Conservation (phyloP, 2,113 vertebrate genomes). For the Takifugu bimaculatus region DNA sequence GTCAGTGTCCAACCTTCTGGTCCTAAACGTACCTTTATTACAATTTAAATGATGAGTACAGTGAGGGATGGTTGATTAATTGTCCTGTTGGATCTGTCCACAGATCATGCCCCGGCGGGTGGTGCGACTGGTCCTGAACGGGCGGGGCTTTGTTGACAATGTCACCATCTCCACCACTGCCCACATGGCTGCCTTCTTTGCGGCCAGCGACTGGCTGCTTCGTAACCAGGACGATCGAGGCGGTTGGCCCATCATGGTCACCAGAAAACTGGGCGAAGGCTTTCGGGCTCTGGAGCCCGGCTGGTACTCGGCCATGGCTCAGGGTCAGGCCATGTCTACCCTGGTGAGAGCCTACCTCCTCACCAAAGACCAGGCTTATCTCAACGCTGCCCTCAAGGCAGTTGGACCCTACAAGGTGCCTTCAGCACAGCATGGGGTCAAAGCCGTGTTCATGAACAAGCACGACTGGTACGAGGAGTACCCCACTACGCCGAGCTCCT, state of each 20-base stretch:
- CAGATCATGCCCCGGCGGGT: constrained; percentile 89
- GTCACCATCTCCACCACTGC: constrained; percentile 89
- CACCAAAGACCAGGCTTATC: constrained; percentile 85
- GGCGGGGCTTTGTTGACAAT: constrained; percentile 88
- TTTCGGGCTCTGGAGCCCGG: constrained; percentile 92
- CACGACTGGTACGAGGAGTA: constrained; percentile 99
- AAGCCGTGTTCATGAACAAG: constrained; percentile 90
- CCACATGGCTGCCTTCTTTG: constrained; percentile 93
- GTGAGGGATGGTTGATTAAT: too few relatives aligned
- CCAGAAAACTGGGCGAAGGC: constrained; percentile 91
- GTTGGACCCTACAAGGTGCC: constrained; percentile 86
- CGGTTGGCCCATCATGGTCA: constrained; percentile 97
- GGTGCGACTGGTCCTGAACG: constrained; percentile 79
- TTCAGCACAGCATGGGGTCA: constrained; percentile 89
- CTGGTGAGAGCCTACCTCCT: constrained; percentile 90
- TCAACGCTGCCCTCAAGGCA: constrained; percentile 84
- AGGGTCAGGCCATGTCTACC: constrained; percentile 96
- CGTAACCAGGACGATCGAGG: constrained; percentile 93
- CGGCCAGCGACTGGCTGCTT: constrained; percentile 91
- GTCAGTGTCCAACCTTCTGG: background rate
- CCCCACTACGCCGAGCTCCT: constrained; percentile 92
- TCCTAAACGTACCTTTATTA: background rate
- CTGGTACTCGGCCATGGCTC: constrained; percentile 99
- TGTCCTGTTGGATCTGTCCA: background rate
- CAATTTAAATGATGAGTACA: background rate